phyloP scores from a whole-genome alignment of 2,113 vertebrate genomes.

The Mastomys coucha region DNA sequence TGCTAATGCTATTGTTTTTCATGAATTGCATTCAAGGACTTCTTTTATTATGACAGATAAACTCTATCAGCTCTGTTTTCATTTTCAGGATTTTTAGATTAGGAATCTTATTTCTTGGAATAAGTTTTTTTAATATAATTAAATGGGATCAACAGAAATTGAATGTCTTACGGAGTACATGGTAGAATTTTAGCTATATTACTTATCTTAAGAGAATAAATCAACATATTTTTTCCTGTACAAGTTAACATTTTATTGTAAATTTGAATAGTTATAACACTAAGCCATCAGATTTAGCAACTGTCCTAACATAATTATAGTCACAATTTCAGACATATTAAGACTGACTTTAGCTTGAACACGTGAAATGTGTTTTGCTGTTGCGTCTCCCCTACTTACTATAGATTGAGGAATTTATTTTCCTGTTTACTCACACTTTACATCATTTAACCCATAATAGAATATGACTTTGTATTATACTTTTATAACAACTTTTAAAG shows the following conservation, averaged over 20 bases:
- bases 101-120: constrained; percentile 56
- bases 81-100: constrained; percentile 41
- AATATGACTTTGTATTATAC: neutral
- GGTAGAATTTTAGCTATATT: constrained; percentile 64
- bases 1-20: constrained; percentile 47
- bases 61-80: constrained; percentile 25
- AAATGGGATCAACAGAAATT: constrained; percentile 37
- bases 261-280: constrained; percentile 46
- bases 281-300: neutral
- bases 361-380: neutral
- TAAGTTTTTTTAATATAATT: constrained; percentile 70
- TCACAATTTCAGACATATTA: constrained; percentile 21
- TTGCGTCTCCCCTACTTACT: neutral
- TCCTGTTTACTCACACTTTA: constrained; percentile 23
- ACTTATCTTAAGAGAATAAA: constrained; percentile 67
- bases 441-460: neutral
- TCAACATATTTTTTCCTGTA: constrained; percentile 38
- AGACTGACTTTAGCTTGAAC: neutral
- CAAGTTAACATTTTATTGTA: constrained; percentile 62
- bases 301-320: constrained; percentile 50
- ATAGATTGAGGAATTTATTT: neutral
- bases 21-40: constrained; percentile 27
- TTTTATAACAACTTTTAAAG: constrained; percentile 39
- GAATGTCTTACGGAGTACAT: constrained; percentile 22
- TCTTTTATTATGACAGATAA: constrained; percentile 22